phyloP scores from a whole-genome alignment of 2,888 invertebrate species.

The Plebejus anna region DNA sequence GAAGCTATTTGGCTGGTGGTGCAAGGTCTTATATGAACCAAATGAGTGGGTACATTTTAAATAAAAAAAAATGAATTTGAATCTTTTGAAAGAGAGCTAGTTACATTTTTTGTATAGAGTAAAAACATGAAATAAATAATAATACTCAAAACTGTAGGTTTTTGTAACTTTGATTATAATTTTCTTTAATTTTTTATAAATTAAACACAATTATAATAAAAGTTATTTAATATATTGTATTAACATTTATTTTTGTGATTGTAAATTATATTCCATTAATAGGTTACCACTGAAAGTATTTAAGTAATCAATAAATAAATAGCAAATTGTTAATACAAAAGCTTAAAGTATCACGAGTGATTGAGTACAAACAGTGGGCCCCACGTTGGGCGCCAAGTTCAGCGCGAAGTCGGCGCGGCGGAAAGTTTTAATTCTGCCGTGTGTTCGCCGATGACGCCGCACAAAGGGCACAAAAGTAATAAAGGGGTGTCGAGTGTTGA shows the following conservation, averaged over 20 bases:
- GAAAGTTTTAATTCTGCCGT: slow-evolving; percentile 69
- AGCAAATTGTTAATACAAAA: background rate
- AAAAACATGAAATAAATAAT: too few species aligned
- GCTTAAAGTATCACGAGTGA: slow-evolving; percentile 21
- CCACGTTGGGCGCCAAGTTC: slow-evolving; percentile 51
- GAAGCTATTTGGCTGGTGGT: background rate
- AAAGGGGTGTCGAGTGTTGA: slow-evolving; percentile 71
- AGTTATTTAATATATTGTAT: too few species aligned
- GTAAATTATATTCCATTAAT: too few species aligned
- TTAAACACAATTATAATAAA: too few species aligned
- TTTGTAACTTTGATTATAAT: too few species aligned
- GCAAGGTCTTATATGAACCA: background rate
- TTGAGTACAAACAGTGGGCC: slow-evolving; percentile 40
- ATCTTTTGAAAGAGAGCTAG: too few species aligned
- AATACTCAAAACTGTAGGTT: too few species aligned
- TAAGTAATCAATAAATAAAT: background rate
- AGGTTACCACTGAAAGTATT: too few species aligned
- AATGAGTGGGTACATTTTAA: background rate
- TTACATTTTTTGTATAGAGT: too few species aligned
- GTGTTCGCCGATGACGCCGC: slow-evolving; percentile 63
- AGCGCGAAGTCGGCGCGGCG: slow-evolving; percentile 56
- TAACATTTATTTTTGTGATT: too few species aligned
- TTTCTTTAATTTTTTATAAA: too few species aligned
- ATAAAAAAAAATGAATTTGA: background rate
- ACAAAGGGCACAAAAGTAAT: slow-evolving; percentile 72